Percentiles rank a stretch among this genome's conserved stretches.
Conservation (phyloP, 1,140 invertebrate species). For the Mactra quadrangularis region DNA sequence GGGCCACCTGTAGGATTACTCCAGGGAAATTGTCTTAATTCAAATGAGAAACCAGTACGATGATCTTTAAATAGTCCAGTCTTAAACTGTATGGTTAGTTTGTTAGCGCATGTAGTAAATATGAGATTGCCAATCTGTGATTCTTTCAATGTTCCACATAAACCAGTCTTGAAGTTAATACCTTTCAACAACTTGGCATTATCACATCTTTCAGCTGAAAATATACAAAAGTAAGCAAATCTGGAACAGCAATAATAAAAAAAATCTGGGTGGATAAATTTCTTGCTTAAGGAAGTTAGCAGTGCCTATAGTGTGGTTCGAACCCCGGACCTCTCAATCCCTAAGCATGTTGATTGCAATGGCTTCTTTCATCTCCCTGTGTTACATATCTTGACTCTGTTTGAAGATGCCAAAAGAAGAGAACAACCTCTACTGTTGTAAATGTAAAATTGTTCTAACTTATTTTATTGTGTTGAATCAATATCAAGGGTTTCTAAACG, state of each 20-base stretch:
- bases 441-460: not conserved
- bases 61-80: constrained; percentile 27
- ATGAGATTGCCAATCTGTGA: constrained; percentile 24
- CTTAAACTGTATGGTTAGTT: constrained; percentile 55
- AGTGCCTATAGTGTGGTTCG: no score
- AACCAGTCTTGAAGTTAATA: constrained; percentile 47
- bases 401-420: no score
- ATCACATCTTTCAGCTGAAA: constrained; percentile 53
- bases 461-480: not conserved
- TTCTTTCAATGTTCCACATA: constrained; percentile 55
- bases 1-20: constrained; percentile 56
- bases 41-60: constrained; percentile 34
- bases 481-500: not conserved
- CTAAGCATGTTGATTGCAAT: not conserved
- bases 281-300: no score
- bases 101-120: constrained; percentile 58
- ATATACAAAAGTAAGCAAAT: not conserved
- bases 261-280: no score
- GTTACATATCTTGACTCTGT: no score
- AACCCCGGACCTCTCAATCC: no score
- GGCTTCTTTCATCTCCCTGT: not conserved
- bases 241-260: not conserved
- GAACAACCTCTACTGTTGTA: not conserved
- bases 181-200: constrained; percentile 60
- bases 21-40: constrained; percentile 43